Conservation (phyloP, 2,888 invertebrate genomes). For the Ceraclea dissimilis region DNA sequence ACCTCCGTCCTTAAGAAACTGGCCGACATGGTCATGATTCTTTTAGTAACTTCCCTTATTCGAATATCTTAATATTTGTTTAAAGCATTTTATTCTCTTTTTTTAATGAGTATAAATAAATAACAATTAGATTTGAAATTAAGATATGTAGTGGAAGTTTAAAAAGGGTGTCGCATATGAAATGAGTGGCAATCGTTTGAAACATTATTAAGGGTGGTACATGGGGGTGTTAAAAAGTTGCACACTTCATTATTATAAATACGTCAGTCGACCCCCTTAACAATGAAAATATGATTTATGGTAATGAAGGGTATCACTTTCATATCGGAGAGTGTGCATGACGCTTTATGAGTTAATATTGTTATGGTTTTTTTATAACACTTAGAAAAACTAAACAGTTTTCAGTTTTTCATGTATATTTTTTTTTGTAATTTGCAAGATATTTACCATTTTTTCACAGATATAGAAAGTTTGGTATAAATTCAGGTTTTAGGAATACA, state of each 20-base stretch:
- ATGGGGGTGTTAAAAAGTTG: slow-evolving; percentile 20
- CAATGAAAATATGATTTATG: slow-evolving; percentile 14
- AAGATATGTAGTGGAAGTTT: not conserved
- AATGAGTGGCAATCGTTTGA: slow-evolving; percentile 5
- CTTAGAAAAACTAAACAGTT: too few species aligned
- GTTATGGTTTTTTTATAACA: not conserved
- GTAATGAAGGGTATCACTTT: slow-evolving; percentile 21
- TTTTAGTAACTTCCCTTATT: too few species aligned
- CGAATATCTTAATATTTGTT: too few species aligned
- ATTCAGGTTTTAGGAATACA: too few species aligned
- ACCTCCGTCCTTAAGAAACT: too few species aligned
- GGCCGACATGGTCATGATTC: too few species aligned
- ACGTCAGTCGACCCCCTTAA: slow-evolving; percentile 5
- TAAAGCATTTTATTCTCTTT: too few species aligned
- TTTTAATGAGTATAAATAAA: too few species aligned
- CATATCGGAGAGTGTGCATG: slow-evolving; percentile 6
- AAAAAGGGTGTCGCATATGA: not conserved
- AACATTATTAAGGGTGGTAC: slow-evolving; percentile 9
- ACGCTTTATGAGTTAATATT: not conserved
- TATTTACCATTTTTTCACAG: too few species aligned
- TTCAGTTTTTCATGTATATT: too few species aligned
- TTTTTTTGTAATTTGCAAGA: too few species aligned
- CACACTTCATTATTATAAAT: slow-evolving; percentile 14
- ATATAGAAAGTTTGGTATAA: too few species aligned
- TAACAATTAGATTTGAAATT: not conserved